A percentile compares a stretch with the other conserved stretches of the same genome.
Evolutionary conservation across 2,797 vertebrate species (phyloP).

Genomic region (Carduelis carduelis): DNA sequence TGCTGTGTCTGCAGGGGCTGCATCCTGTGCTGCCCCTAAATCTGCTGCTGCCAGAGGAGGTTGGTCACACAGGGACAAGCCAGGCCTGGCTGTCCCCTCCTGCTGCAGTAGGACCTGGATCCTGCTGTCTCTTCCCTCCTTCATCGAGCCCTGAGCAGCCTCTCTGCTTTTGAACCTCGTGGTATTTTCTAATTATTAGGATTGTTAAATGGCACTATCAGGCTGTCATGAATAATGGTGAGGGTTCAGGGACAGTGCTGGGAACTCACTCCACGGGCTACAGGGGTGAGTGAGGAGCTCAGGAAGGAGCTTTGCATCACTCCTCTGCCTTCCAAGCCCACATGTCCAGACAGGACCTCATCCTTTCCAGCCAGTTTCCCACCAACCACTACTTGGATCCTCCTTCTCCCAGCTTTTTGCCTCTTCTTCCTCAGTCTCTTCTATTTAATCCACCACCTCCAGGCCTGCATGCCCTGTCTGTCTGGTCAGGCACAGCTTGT

Average conservation of each 20-base stretch:
- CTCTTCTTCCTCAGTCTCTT: background rate
- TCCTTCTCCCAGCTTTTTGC: background rate
- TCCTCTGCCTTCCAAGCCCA: background rate
- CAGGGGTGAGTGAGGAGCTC: background rate
- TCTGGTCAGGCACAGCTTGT: background rate
- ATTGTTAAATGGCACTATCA: fast-evolving
- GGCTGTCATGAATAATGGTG: fast-evolving
- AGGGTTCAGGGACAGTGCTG: background rate
- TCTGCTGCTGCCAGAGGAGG: background rate
- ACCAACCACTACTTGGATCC: background rate
- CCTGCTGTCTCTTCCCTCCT: fast-evolving
- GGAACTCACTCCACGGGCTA: fast-evolving
- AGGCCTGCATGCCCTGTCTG: background rate
- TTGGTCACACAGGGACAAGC: background rate
- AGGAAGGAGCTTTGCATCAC: background rate
- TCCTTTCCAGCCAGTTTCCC: background rate
- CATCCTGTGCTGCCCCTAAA: background rate
- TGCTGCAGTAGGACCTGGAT: background rate
- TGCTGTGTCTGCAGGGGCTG: background rate
- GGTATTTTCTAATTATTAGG: background rate
- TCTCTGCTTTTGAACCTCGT: background rate
- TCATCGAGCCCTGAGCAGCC: background rate
- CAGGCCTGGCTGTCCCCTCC: background rate
- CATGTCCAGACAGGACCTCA: fast-evolving
- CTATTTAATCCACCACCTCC: fast-evolving